Base-by-base conservation (phyloP, 2,888 invertebrate genomes). In the Tetragonisca angustula region DNA sequence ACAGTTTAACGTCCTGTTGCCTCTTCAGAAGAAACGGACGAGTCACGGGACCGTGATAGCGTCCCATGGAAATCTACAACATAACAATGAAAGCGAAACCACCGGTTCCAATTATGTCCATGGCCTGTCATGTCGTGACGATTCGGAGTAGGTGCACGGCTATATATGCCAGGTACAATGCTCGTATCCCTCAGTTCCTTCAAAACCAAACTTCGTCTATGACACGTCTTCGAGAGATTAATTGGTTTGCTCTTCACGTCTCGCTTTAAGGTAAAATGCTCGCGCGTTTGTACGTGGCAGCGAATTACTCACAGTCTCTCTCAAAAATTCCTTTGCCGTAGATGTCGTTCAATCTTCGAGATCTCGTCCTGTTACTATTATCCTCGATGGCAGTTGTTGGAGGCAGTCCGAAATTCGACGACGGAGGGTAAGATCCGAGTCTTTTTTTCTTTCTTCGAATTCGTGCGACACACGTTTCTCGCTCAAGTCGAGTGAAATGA, bases 21-120 rank as follows among this genome's bases (percentile, higher is more conserved):
- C 72, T 71, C 72, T 64, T 76, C 79, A 52, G 65, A 69, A 73
- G 79, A 77, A 86, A 83, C 82, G 73, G 70, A 50, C 76, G 77
- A 88, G 92, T 94, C 91, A 94, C 92, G 94, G 94, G 93, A 91
- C 90, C 90, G 91, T 86, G 90, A 89, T 82, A 83, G 89, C 87
- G 88, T 90, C 88, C 90, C 90, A 91, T 93, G 92, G 90, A 92
- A 91, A 91, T 91, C 89, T 89, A n/a, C n/a, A n/a, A n/a, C n/a
- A n/a, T n/a, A 90, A 92, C 92, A 92, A 94, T 90, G 94, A 94
- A 94, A 94, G 94, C 94, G 94, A 94, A 94, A 94, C 94, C 93
- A 87, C 72, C 49, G 79, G 78, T 86, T 49, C 72, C 94, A 94
- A 94, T 94, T 94, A 94, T 91, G 90, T 90, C 86, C 88, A 85